These are phyloP conservation scores for Xiphophorus maculatus DNA, from an alignment of 2,113 vertebrate species.

Conservation along the genomic window DNA sequence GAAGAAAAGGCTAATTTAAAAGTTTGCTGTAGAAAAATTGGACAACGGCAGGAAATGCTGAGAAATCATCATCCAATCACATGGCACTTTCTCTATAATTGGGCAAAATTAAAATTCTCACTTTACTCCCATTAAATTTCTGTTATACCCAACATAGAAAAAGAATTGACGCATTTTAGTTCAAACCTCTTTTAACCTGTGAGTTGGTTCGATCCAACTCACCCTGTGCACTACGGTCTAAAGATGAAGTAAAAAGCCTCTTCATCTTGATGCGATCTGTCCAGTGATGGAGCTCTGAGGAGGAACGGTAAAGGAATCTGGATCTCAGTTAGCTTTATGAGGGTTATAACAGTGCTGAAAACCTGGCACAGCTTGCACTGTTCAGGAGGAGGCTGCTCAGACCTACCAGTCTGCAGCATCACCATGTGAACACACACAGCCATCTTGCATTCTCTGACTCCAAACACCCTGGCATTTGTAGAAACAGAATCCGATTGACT, in stretches of 20 bases:
- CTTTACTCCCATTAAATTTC: too few relatives aligned
- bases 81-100: too few relatives aligned
- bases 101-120: too few relatives aligned
- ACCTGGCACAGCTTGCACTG: neutral
- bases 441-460: too few relatives aligned
- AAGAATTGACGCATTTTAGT: neutral
- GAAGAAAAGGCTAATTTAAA: too few relatives aligned
- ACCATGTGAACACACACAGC: too few relatives aligned
- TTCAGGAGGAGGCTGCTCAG: neutral
- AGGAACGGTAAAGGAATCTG: neutral
- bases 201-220: neutral
- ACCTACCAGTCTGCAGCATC: neutral
- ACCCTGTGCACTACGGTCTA: neutral
- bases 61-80: too few relatives aligned
- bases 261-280: neutral
- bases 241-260: neutral
- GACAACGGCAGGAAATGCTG: too few relatives aligned
- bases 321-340: neutral
- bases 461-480: too few relatives aligned
- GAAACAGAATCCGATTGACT: too few relatives aligned
- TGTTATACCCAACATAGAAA: neutral
- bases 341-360: neutral
- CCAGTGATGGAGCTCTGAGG: neutral
- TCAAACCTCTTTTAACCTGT: neutral
- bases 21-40: too few relatives aligned